phyloP scores from a whole-genome alignment of 2,797 vertebrate species.

The Gambelia wislizenii region DNA sequence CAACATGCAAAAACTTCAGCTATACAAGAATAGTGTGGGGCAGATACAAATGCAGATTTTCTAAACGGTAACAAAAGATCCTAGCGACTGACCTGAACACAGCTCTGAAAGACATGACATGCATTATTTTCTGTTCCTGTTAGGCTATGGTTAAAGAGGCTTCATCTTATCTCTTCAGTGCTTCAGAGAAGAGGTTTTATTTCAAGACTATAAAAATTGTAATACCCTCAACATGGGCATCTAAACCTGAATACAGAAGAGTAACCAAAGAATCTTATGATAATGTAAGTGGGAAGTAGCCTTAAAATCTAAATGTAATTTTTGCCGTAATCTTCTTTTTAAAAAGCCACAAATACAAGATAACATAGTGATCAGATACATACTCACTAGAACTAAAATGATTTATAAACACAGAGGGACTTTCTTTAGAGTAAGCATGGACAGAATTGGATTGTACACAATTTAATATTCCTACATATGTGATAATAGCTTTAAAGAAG shows the following conservation, averaged over 20 bases:
- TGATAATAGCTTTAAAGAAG: background rate
- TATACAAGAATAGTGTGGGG: too few relatives aligned
- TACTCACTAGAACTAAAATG: too few relatives aligned
- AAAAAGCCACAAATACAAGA: background rate
- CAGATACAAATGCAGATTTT: too few relatives aligned
- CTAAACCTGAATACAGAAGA: conserved; percentile 62
- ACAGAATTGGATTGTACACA: background rate
- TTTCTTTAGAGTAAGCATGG: background rate
- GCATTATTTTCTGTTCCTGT: conserved; percentile 8
- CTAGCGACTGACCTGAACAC: background rate
- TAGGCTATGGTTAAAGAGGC: conserved; percentile 70
- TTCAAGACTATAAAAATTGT: conserved; percentile 76
- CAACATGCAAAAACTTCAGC: too few relatives aligned
- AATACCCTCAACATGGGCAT: conserved; percentile 75
- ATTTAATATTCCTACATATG: background rate
- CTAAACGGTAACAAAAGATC: background rate
- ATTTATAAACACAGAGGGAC: background rate
- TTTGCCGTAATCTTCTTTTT: background rate
- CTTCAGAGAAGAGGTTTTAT: conserved; percentile 71
- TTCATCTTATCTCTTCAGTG: conserved; percentile 72
- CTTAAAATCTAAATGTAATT: background rate
- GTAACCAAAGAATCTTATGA: conserved; percentile 76
- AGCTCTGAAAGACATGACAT: too few relatives aligned
- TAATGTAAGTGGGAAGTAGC: conserved; percentile 68
- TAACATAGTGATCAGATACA: background rate